Evolutionary conservation across 2,888 invertebrate species (phyloP).

Genomic region (Brenthis hecate): DNA sequence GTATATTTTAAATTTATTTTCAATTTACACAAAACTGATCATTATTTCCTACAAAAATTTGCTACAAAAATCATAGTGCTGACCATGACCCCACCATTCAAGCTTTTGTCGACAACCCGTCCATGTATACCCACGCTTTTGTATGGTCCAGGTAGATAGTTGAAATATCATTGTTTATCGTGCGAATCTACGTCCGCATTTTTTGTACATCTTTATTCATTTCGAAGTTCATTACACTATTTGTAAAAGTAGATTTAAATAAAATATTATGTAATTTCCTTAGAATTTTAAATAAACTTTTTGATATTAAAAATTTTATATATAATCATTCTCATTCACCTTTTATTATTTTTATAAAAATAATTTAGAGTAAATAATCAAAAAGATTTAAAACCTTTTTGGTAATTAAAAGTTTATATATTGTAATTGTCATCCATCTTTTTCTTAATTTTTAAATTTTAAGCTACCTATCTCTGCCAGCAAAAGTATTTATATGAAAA

Average conservation of each 20-base stretch:
- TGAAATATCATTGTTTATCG: constrained; percentile 31
- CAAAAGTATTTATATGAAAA: too few species aligned
- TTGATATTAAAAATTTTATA: too few species aligned
- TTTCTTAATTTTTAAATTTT: too few species aligned
- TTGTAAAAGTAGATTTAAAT: constrained; percentile 1
- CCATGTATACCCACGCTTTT: constrained; percentile 33
- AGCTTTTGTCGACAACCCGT: constrained; percentile 22
- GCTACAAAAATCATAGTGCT: not conserved
- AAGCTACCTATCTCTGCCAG: too few species aligned
- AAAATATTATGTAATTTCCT: not conserved
- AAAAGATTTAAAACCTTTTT: too few species aligned
- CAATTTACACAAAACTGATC: not conserved
- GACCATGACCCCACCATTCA: constrained; percentile 24
- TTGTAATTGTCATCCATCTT: too few species aligned
- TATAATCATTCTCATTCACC: too few species aligned
- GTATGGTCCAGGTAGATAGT: constrained; percentile 6
- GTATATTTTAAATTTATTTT: not conserved
- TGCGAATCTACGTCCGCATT: constrained; percentile 31
- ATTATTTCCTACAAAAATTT: not conserved
- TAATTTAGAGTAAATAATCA: too few species aligned
- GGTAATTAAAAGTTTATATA: too few species aligned
- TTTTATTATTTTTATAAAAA: too few species aligned
- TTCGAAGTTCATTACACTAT: constrained; percentile 30
- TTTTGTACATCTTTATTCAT: constrained; percentile 25
- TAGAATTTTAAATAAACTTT: not conserved